phyloP scores from a whole-genome alignment of 2,797 vertebrate genomes.

The Mus spretus region DNA sequence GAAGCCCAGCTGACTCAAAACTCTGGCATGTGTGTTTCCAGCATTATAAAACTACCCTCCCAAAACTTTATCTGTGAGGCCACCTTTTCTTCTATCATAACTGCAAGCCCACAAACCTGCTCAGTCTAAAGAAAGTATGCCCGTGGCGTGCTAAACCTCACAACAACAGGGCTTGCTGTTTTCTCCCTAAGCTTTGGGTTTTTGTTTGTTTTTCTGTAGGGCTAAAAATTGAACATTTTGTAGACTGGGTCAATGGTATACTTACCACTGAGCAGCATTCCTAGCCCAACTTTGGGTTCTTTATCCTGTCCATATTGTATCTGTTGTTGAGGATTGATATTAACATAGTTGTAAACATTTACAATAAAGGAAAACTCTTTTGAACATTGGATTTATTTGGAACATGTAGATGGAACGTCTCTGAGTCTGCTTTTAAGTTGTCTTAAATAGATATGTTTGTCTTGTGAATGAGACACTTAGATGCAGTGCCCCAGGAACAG shows the following conservation, averaged over 20 bases:
- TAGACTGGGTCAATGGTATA: neutral
- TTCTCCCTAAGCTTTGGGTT: neutral
- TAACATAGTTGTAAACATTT: slow-evolving; percentile 11
- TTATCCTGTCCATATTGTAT: neutral
- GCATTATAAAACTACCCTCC: neutral
- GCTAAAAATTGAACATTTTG: neutral
- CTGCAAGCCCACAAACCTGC: slow-evolving; percentile 45
- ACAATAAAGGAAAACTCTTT: slow-evolving; percentile 43
- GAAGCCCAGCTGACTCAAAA: neutral
- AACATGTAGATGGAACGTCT: slow-evolving; percentile 32
- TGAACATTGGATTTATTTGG: slow-evolving; percentile 40
- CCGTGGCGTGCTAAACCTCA: neutral
- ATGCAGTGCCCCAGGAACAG: neutral
- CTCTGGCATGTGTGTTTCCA: neutral
- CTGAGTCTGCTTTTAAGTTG: slow-evolving; percentile 30
- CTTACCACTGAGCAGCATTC: neutral
- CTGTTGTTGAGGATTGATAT: slow-evolving; percentile 31
- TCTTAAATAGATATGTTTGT: slow-evolving; percentile 45
- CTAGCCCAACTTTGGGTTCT: neutral
- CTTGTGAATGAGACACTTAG: neutral
- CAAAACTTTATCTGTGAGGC: neutral
- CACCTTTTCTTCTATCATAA: slow-evolving; percentile 36
- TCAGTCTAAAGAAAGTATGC: slow-evolving; percentile 35
- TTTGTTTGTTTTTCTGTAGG: neutral
- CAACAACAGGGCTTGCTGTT: neutral